These are phyloP conservation scores for Scalopus aquaticus DNA, from an alignment of 2,113 vertebrate genomes.

Conservation along the genomic window DNA sequence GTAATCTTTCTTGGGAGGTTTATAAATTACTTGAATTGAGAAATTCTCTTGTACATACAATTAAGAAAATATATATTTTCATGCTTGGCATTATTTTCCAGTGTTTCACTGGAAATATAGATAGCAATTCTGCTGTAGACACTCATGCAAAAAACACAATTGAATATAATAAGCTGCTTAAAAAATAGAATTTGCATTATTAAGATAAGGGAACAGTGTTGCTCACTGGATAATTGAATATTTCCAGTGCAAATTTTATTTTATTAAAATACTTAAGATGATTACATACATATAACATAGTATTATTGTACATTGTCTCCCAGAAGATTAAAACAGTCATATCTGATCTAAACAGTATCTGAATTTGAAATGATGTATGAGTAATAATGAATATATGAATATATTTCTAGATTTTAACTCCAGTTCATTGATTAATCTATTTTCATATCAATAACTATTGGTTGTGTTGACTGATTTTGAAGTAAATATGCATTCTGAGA, in stretches of 20 bases:
- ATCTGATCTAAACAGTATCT: constrained; percentile 6
- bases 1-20: background rate
- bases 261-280: background rate
- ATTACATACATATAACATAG: background rate
- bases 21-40: background rate
- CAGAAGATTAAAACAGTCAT: background rate
- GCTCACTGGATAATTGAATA: background rate
- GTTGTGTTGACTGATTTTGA: constrained; percentile 1
- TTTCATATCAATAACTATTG: background rate
- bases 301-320: background rate
- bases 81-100: background rate
- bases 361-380: background rate
- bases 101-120: background rate
- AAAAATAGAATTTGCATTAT: constrained; percentile 3
- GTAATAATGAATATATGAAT: background rate
- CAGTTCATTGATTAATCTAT: background rate
- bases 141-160: background rate
- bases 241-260: background rate
- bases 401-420: background rate
- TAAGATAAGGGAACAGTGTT: background rate
- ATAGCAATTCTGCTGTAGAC: background rate
- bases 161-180: background rate
- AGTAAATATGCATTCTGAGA: background rate
- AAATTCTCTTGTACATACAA: background rate
- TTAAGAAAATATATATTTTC: background rate